Base-by-base conservation (phyloP, 2,113 vertebrate genomes). In the Anarrhichthys ocellatus region DNA sequence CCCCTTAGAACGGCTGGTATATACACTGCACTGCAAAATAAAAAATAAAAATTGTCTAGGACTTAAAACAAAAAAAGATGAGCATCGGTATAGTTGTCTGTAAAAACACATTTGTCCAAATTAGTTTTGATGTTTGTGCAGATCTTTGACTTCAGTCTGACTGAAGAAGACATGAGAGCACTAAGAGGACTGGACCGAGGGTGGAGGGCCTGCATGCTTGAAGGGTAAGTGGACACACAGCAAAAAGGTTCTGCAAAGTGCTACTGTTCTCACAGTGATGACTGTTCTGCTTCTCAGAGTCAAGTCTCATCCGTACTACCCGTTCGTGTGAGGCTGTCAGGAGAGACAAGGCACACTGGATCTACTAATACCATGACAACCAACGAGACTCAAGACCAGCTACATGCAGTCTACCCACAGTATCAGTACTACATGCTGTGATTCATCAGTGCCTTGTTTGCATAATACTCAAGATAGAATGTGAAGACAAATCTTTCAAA, bases 71-170 rank as follows among this genome's bases (percentile, higher is more conserved):
- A 9, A 13, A 32, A 14, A 46, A 29, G 9, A 58, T 20, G 4
- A 48, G 17, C 32, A 14, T 66, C n/a, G 22, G 8, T 22, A 8
- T 24, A n/a, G 10, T 14, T 17, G 3, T 17, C 17, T 56, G 27
- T 59, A 42, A 29, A 66, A 67, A 38, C 3, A 6, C 24, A n/a
- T 48, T 2, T 48, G 7, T 63, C 24, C 11, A 9, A 29, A 42
- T 48, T 8, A 52, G 10, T 42, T 20, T 65, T 20, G 6, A 17
- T 74, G 11, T 24, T 32, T 4, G 13, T 50, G 11, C 88, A 96
- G 96, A 93, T 96, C 59, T 96, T 95, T 91, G 92, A 94, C 83
- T 96, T 96, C 78, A 69, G 61, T 32, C 83, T 96, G 88, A 85
- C 80, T 18, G 85, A 93, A 3, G 93, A 94, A 3, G 95, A 96